Evolutionary conservation across 92 coral and sea anemone species (phyloP), one percentile per base, ranked within the genome.

Genomic region (Porites rus): DNA sequence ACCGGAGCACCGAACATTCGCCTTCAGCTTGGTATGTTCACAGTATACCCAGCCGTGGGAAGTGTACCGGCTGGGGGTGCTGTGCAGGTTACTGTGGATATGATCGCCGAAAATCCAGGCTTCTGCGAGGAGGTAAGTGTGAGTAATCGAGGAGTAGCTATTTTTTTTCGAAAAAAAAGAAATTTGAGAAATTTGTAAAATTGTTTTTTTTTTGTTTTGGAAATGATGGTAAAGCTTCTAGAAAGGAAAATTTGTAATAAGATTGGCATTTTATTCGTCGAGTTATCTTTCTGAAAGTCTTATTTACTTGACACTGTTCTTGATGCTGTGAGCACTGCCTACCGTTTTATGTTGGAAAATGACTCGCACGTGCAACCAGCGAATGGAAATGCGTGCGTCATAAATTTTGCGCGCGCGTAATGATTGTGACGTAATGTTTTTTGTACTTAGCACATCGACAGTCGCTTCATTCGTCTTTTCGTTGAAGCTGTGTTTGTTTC

Each of bases 1-100:
- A 90, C 96, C 0, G 98, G 95, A 6, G 91, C 98, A 53, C 96
- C 98, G 22, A 97, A 97, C 92, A 95, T 97, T 81, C 93, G 99
- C 4, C 96, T 95, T 69, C 99, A 97, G 91, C 87, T 97, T n/a
- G 98, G 99, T 4, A 94, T 97, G 97, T 95, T 97, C 77, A 94
- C 99, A 2, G 86, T 97, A 46, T 97, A 97, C 88, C 99, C 99
- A 82, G 99, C 99, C 13, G 91, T 92, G 25, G 99, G 99, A 11
- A 96, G 87, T 51, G 96, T 97, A 28, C 93, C 94, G 66, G 91
- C 99, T 0, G 94, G 94, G 0, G 81, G 91, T 9, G 73, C 94
- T 11, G 90, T 92, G 16, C 99, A 95, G 86, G 88, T 97, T 71
- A 91, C 98, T 38, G 94, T 97, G 77, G 99, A 97, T 38, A 97